These are phyloP conservation scores for Heliconius ethilla DNA, from an alignment of 2,888 invertebrate species.

Conservation along the genomic window DNA sequence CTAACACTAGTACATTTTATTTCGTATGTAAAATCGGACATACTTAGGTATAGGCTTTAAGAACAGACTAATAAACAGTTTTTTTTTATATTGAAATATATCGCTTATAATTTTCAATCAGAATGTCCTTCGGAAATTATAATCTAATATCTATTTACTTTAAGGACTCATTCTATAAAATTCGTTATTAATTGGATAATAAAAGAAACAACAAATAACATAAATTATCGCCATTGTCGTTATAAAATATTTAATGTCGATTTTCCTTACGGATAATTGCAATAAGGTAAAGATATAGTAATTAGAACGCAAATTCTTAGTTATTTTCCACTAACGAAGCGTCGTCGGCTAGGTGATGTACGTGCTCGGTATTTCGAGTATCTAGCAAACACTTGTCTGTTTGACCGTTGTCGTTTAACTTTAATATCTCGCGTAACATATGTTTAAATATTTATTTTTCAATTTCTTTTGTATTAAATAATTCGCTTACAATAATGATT, in stretches of 20 bases:
- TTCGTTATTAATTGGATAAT: background rate
- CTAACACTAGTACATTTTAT: no score
- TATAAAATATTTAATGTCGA: slow-evolving; percentile 1
- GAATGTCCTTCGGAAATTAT: no score
- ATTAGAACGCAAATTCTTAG: slow-evolving; percentile 15
- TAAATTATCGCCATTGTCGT: background rate
- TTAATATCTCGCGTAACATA: slow-evolving; percentile 30
- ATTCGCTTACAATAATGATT: background rate
- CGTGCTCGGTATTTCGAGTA: slow-evolving; percentile 31
- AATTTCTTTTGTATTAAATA: slow-evolving; percentile 6
- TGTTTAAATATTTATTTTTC: slow-evolving; percentile 31
- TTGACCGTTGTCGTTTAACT: slow-evolving; percentile 32
- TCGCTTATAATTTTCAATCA: no score
- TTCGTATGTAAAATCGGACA: no score
- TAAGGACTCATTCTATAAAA: no score
- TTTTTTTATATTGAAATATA: no score
- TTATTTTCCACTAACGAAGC: slow-evolving; percentile 33
- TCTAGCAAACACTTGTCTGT: slow-evolving; percentile 34
- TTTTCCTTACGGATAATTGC: background rate
- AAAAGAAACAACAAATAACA: background rate
- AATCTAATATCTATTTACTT: no score
- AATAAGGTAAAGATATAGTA: slow-evolving; percentile 12
- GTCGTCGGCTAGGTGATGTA: slow-evolving; percentile 15
- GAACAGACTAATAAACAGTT: no score
- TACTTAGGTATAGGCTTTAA: no score